Conservation (phyloP, 2,797 vertebrate species). For the Gymnodraco acuticeps region DNA sequence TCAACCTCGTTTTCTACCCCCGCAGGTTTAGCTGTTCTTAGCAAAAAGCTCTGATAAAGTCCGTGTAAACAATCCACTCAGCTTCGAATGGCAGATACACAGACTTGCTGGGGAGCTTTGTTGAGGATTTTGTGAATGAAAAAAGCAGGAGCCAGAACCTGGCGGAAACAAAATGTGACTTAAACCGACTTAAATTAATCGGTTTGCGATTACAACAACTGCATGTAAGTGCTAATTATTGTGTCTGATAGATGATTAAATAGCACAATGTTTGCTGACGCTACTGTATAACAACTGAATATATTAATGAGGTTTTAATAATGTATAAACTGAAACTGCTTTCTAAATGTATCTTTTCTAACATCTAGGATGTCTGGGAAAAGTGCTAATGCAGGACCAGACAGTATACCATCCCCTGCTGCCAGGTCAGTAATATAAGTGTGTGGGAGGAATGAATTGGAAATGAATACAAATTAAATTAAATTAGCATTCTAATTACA, state of each 20-base stretch:
- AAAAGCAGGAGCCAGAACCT: not conserved
- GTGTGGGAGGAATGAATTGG: not conserved
- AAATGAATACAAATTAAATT: constrained; percentile 1
- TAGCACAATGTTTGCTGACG: not conserved
- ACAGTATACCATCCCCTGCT: constrained; percentile 63
- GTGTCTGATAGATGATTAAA: not conserved
- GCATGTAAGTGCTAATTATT: not conserved
- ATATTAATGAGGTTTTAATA: constrained; percentile 3
- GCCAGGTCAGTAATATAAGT: constrained; percentile 71
- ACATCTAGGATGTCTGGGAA: constrained; percentile 78
- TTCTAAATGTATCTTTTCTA: constrained; percentile 30
- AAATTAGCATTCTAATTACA: constrained; percentile 5
- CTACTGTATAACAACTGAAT: not conserved
- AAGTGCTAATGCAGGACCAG: constrained; percentile 63
- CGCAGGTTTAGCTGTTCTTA: not conserved
- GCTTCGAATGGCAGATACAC: not conserved
- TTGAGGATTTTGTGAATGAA: not conserved
- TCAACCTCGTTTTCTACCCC: not conserved
- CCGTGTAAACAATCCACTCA: not conserved
- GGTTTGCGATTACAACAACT: not conserved
- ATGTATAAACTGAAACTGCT: not conserved
- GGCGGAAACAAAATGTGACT: not conserved
- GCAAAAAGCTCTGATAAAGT: not conserved
- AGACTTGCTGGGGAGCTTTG: not conserved
- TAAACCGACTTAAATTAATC: not conserved